Evolutionary conservation across 2,888 invertebrate genomes (phyloP).

Genomic region (Drosophila dives): DNA sequence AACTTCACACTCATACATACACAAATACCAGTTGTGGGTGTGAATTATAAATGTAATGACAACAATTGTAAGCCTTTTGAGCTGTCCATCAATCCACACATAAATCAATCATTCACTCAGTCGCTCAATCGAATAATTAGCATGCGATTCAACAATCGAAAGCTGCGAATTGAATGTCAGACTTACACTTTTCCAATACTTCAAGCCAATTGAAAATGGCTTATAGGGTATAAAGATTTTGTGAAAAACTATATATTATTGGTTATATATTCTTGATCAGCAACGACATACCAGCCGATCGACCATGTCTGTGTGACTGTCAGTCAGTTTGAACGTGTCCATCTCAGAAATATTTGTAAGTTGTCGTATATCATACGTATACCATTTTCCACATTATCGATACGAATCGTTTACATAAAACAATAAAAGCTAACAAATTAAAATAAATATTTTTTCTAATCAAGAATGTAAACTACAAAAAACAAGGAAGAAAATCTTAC

Average conservation of each 20-base stretch:
- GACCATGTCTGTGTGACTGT: neutral
- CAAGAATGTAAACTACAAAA: neutral
- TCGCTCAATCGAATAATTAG: constrained; percentile 61
- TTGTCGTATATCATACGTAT: neutral
- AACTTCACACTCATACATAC: constrained; percentile 11
- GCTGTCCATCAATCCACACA: constrained; percentile 43
- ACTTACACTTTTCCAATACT: constrained; percentile 30
- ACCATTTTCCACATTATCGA: neutral
- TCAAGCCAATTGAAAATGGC: neutral
- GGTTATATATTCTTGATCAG: neutral
- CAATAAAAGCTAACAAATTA: neutral
- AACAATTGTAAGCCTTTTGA: constrained; percentile 50
- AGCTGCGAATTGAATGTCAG: constrained; percentile 61
- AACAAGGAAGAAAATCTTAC: neutral
- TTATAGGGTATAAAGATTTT: neutral
- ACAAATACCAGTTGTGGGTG: constrained; percentile 50
- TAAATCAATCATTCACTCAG: constrained; percentile 55
- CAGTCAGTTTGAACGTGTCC: neutral
- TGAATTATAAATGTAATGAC: constrained; percentile 55
- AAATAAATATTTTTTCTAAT: neutral
- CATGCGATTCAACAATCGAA: constrained; percentile 74
- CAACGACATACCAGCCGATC: neutral
- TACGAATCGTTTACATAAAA: neutral
- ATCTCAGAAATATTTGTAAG: neutral
- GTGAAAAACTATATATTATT: neutral